Base-by-base conservation (phyloP, 1,140 invertebrate genomes). In the Piezodorus guildinii region DNA sequence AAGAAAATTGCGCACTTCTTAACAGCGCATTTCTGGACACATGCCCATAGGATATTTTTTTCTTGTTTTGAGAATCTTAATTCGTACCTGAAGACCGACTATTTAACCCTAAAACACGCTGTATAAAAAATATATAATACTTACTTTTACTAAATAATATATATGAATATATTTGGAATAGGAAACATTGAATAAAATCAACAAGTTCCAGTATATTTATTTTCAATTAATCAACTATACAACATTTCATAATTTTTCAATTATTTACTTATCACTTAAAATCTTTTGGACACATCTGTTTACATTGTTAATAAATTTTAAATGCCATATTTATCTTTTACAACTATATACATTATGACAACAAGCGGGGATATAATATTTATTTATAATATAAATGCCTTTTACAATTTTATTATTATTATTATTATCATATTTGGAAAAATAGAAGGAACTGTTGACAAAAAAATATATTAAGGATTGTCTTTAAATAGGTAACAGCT, bases 201-300 rank as follows among this genome's bases (percentile, higher is more conserved):
- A 49, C 46, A 49, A 49, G 46, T 49, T 49, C 46, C 46, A 49
- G 17, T 49, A 49, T 49, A 49, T 49, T 49, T 49, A 49, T 49
- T 49, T n/a, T 49, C 46, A 49, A 19, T 49, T 49, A 39, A 6
- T 39, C 34, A 49, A 49, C 46, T 19, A 49, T 49, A 19, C 21
- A 49, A 19, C 21, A 49, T 17, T 49, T 49, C 16, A 49, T 17
- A 49, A 10, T 19, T 49, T 49, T 39, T 39, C 34, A 39, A 39
- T 49, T 21, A 49, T 2, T 49, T 49, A 9, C 46, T 49, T 49
- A 49, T 49, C 46, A 49, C 46, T 49, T 49, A 39, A 39, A 49
- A 49, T 49, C 8, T 19, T 49, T 21, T 49, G 46, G 46, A 49
- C 46, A 49, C 46, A 49, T 49, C 10, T 19, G n/a, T 49, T 49